These are phyloP conservation scores for Oenanthe melanoleuca DNA, from an alignment of 2,113 vertebrate species.

Conservation along the genomic window DNA sequence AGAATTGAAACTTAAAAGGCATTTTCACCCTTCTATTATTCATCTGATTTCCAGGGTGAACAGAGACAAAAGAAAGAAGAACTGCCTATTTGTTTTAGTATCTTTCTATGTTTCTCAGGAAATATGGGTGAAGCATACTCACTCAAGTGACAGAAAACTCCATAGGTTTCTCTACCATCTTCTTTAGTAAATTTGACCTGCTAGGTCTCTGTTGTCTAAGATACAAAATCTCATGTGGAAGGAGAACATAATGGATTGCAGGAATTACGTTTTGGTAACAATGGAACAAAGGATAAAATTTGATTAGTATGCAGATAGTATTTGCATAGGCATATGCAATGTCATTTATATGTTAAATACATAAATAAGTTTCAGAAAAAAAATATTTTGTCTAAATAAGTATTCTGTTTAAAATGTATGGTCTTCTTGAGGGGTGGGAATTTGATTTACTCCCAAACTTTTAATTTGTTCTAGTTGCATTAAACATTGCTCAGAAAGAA, in stretches of 20 bases:
- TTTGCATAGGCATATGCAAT: neutral
- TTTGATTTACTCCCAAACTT: neutral
- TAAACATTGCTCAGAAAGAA: neutral
- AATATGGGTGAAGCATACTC: neutral
- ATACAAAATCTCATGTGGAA: neutral
- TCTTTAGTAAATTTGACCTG: neutral
- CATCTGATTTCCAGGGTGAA: neutral
- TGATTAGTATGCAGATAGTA: accelerated
- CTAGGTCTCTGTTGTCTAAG: neutral
- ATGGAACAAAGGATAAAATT: neutral
- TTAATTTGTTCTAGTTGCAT: neutral
- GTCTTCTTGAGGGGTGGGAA: neutral
- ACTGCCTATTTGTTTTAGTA: neutral
- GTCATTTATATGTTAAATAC: neutral
- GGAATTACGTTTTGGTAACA: neutral
- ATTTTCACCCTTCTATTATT: neutral
- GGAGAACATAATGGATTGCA: neutral
- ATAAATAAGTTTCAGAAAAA: neutral
- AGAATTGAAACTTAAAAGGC: neutral
- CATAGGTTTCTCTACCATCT: neutral
- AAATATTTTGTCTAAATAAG: neutral
- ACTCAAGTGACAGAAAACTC: neutral
- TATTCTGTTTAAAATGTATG: neutral
- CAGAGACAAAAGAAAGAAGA: neutral
- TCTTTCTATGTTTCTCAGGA: neutral